Evolutionary conservation across 2,113 vertebrate genomes (phyloP).

Genomic region (chimpanzee (Pan troglodytes)): DNA sequence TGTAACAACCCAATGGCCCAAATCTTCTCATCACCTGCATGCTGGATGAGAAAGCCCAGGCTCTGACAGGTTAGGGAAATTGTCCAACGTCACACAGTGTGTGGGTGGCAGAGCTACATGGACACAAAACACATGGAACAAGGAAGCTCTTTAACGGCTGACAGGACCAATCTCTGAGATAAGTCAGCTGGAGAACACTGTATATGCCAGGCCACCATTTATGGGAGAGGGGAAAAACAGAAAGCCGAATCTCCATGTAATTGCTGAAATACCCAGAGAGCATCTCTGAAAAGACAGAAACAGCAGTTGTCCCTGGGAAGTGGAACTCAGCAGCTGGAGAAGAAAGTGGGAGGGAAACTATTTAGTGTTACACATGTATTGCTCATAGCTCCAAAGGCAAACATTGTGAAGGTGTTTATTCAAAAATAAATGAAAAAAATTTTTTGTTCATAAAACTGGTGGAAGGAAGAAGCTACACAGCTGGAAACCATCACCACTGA

Average conservation of each 20-base stretch:
- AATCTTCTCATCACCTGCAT: neutral
- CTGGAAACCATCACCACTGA: neutral
- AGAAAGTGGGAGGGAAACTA: neutral
- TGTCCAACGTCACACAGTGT: neutral
- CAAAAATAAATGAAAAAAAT: neutral
- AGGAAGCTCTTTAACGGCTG: neutral
- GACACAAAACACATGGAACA: no score
- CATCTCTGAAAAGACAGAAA: neutral
- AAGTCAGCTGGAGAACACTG: neutral
- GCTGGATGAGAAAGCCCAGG: no score
- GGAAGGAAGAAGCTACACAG: neutral
- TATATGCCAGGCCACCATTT: rapidly evolving
- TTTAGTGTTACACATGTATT: neutral
- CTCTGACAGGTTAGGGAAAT: neutral
- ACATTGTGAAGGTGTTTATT: neutral
- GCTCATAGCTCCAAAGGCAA: no score
- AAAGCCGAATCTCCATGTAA: neutral
- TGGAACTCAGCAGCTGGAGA: neutral
- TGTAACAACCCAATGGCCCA: neutral
- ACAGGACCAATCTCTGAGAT: neutral
- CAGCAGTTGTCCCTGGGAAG: neutral
- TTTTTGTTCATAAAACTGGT: neutral
- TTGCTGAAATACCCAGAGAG: neutral
- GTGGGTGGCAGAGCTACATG: rapidly evolving
- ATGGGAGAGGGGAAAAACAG: neutral